Base-by-base conservation (phyloP, 2,888 invertebrate genomes). In the Itoplectis maculator region DNA sequence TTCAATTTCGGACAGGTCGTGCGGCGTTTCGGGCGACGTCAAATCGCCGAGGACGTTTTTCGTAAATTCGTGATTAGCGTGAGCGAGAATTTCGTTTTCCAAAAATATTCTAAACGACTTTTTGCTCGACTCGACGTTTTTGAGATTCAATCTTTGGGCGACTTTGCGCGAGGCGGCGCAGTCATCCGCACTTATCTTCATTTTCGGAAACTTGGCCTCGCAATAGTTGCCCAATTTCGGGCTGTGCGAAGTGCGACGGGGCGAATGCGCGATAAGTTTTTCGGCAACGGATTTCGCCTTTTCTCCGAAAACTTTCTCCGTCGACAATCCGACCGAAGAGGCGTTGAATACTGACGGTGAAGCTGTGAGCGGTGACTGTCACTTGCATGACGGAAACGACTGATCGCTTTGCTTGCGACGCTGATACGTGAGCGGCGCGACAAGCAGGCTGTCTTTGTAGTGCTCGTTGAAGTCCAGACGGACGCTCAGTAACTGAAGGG, bases 381-480 rank as follows among this genome's bases (percentile, higher is more conserved):
- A 92, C 89, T 92, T 92, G 85, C 88, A 87, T 40, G 84, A 74
- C 20, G 88, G 79, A 73, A 91, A 91, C 7, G 85, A 86, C 74
- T 91, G 90, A 82, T 92, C 92, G 59, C 89, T 91, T 87, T 91
- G 91, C 56, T 91, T 88, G 18, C 92, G 89, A 82, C 91, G 92
- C 69, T 92, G 91, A 78, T 92, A 94, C 5, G 94, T 94, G 29
- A 94, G 89, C 18, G 94, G 93, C 7, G 92, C 96, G 81, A 96
- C 96, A 74, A 98, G 94, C 87, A 96, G 95, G 84, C 95, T 95
- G 91, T 97, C 96, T 81, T 95, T 97, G 94, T 99, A 99, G 93
- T 97, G 97, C 92, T 98, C 98, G 93, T 98, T 99, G 93, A 99
- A 99, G 93, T 99, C 98, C 77, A 99, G 94, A 2, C 99, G 95